Evolutionary conservation across 2,113 vertebrate genomes (phyloP).

Genomic region (Sphyrna mokarran): DNA sequence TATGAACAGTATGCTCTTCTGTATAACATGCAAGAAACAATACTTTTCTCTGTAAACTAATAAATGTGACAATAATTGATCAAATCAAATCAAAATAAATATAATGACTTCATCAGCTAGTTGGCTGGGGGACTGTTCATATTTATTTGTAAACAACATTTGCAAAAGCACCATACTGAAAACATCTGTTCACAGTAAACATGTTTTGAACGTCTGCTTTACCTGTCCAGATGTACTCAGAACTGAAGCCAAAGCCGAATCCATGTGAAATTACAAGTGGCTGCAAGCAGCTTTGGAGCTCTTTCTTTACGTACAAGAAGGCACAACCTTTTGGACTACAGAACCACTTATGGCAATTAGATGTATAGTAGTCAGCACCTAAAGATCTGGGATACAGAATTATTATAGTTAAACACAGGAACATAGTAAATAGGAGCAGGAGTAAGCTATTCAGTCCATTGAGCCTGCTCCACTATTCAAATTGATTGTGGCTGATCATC

Average conservation of each 20-base stretch:
- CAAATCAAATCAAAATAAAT: neutral
- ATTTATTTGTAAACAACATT: neutral
- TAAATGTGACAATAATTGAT: too few relatives aligned
- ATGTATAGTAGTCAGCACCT: constrained; percentile 33
- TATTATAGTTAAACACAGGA: neutral
- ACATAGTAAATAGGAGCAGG: too few relatives aligned
- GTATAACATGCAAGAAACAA: too few relatives aligned
- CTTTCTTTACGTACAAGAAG: neutral
- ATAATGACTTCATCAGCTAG: neutral
- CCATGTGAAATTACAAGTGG: constrained; percentile 31
- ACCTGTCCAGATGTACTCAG: constrained; percentile 33
- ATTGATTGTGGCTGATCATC: too few relatives aligned
- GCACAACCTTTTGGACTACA: constrained; percentile 31
- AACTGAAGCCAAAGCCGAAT: constrained; percentile 9
- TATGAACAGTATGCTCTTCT: too few relatives aligned
- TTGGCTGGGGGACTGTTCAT: neutral
- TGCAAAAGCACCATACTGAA: neutral
- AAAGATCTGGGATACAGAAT: neutral
- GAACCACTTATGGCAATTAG: constrained; percentile 33
- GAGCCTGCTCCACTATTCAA: too few relatives aligned
- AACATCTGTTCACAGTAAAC: neutral
- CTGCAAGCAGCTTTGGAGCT: neutral
- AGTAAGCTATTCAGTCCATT: too few relatives aligned
- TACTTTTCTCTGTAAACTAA: too few relatives aligned
- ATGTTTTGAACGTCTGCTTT: neutral